Conservation (phyloP, 2,888 invertebrate genomes). For the Scaeva pyrastri region DNA sequence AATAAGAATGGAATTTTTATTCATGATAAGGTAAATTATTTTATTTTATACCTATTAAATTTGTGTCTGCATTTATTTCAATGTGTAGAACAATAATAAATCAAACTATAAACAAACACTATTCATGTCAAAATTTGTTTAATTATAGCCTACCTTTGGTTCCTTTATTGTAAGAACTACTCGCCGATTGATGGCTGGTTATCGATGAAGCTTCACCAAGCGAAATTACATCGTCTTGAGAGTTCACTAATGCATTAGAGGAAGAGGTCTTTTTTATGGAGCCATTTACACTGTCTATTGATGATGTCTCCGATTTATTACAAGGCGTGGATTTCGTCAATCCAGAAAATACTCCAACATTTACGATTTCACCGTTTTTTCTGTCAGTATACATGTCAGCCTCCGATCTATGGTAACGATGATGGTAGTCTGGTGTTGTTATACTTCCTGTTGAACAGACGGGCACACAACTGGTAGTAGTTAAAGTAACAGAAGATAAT, state of each 20-base stretch:
- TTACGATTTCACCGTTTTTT: slow-evolving; percentile 67
- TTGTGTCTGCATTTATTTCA: too few species aligned
- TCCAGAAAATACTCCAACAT: slow-evolving; percentile 53
- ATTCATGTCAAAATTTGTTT: too few species aligned
- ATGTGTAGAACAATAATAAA: too few species aligned
- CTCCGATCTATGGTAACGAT: slow-evolving; percentile 57
- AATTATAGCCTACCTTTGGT: slow-evolving; percentile 72
- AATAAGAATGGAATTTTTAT: too few species aligned
- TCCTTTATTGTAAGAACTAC: slow-evolving; percentile 64
- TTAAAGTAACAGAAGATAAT: slow-evolving; percentile 63
- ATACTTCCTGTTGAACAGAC: slow-evolving; percentile 69
- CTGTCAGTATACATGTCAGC: slow-evolving; percentile 58
- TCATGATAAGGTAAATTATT: too few species aligned
- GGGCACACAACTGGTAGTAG: slow-evolving; percentile 68
- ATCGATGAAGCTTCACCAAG: slow-evolving; percentile 81
- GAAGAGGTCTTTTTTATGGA: slow-evolving; percentile 76
- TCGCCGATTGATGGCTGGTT: slow-evolving; percentile 79
- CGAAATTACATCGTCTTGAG: slow-evolving; percentile 81
- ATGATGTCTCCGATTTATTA: slow-evolving; percentile 77
- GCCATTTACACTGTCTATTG: slow-evolving; percentile 76
- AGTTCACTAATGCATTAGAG: slow-evolving; percentile 78
- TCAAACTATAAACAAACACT: too few species aligned
- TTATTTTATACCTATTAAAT: too few species aligned
- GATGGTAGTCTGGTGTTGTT: slow-evolving; percentile 63
- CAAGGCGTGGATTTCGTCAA: slow-evolving; percentile 50